Conservation (phyloP, 2,797 vertebrate genomes). For the Toxotes lorentzi region DNA sequence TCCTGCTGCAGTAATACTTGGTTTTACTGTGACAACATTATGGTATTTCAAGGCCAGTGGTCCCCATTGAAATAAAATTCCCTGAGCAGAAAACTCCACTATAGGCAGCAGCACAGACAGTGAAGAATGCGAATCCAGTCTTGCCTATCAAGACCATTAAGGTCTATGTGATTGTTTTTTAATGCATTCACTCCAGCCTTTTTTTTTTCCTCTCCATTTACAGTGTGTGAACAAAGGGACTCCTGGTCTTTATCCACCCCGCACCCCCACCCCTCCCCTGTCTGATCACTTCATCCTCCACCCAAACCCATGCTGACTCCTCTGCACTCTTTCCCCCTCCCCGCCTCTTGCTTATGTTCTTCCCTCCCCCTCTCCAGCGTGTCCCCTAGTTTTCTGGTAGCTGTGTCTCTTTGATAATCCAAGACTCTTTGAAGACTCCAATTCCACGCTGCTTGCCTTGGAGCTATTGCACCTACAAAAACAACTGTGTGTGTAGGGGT, state of each 20-base stretch:
- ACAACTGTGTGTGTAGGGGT: slow-evolving; percentile 79
- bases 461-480: slow-evolving; percentile 86
- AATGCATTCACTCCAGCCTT: slow-evolving; percentile 70
- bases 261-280: slow-evolving; percentile 67
- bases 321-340: slow-evolving; percentile 61
- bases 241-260: slow-evolving; percentile 77
- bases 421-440: slow-evolving; percentile 86
- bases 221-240: slow-evolving; percentile 76
- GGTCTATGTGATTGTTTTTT: slow-evolving; percentile 78
- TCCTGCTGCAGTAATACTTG: slow-evolving; percentile 76
- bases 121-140: slow-evolving; percentile 77
- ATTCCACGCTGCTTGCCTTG: slow-evolving; percentile 85
- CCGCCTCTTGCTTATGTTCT: slow-evolving; percentile 77
- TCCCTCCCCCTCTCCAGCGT: slow-evolving; percentile 75
- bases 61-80: slow-evolving; percentile 71
- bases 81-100: slow-evolving; percentile 38
- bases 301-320: slow-evolving; percentile 80
- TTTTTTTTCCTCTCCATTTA: slow-evolving; percentile 65
- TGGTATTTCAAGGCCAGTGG: slow-evolving; percentile 79
- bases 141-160: slow-evolving; percentile 80
- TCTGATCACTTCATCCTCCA: slow-evolving; percentile 84
- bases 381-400: slow-evolving; percentile 85
- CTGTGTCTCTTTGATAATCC: slow-evolving; percentile 87
- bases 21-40: slow-evolving; percentile 81
- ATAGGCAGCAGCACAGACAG: slow-evolving; percentile 56